A percentile compares a stretch with the other conserved stretches of the same genome.
Evolutionary conservation across 2,113 vertebrate species (phyloP).

Genomic region (Ariopsis seemanni): DNA sequence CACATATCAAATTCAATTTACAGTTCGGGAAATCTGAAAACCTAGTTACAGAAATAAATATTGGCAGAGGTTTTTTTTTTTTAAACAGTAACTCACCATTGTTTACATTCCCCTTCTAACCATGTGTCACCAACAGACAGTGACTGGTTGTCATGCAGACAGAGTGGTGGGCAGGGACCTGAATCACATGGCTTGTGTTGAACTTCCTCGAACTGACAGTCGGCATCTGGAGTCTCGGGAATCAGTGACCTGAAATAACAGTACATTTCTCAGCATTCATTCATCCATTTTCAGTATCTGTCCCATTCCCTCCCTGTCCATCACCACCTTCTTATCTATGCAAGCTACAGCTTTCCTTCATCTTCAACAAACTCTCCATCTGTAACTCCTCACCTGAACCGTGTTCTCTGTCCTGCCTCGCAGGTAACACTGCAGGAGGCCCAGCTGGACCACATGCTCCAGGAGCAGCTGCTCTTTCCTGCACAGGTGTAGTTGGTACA

Average conservation of each 20-base stretch:
- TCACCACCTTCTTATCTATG: too few relatives aligned
- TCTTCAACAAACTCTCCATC: neutral
- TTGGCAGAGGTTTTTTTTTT: neutral
- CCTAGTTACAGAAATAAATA: neutral
- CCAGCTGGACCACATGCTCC: slow-evolving; percentile 90
- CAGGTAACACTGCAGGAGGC: slow-evolving; percentile 80
- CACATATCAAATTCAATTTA: neutral
- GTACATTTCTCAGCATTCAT: neutral
- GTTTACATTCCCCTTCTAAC: slow-evolving; percentile 80
- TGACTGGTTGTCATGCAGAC: slow-evolving; percentile 68
- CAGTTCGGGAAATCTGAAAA: neutral
- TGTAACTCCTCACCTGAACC: slow-evolving; percentile 74
- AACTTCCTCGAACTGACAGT: slow-evolving; percentile 78
- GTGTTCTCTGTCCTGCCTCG: slow-evolving; percentile 72
- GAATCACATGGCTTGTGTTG: slow-evolving; percentile 76
- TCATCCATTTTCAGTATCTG: neutral
- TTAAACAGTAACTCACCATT: slow-evolving; percentile 74
- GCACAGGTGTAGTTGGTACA: slow-evolving; percentile 76
- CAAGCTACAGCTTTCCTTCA: neutral
- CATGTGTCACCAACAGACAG: slow-evolving; percentile 80
- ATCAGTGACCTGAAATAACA: slow-evolving; percentile 70
- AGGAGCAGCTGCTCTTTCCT: slow-evolving; percentile 66
- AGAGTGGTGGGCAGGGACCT: slow-evolving; percentile 79
- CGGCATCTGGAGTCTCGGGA: slow-evolving; percentile 60
- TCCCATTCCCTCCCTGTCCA: neutral